Base-by-base conservation (phyloP, 1,140 invertebrate genomes). In the Philotrypesis tridentata region DNA sequence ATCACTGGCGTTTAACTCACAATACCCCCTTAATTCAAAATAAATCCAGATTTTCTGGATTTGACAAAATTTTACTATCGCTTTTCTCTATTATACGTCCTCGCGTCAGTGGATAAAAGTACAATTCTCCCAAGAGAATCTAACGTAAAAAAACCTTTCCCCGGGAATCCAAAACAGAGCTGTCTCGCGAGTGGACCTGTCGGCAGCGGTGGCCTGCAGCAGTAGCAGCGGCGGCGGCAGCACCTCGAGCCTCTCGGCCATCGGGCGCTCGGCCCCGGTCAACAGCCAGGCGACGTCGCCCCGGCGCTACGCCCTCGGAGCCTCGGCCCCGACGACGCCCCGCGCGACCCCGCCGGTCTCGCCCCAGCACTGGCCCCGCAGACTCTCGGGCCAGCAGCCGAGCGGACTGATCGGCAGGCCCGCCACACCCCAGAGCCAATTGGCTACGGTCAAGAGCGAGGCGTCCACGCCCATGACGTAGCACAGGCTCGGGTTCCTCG, bases 131-230 rank as follows among this genome's bases (percentile, higher is more conserved):
- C 33, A 37, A 37, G 33, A 37, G 8, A 8, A 37, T 40, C 8
- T 40, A 40, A 40, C 8, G 8, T 11, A n/a, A 55, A n/a, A 55
- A 55, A 21, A 4, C 17, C n/a, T n/a, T n/a, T n/a, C n/a, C n/a
- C n/a, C n/a, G 7, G 21, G 21, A 55, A 55, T 55, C 21, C 4
- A 21, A 3, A 21, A 29, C 65, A 94, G 95, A 73, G 94, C 94
- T 21, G 92, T 94, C 40, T 96, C 95, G 11, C 93, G 95, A 25
- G 92, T 95, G 17, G 95, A 96, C 89, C 85, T 95, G 83, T 93
- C 93, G 9, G 85, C 85, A 55, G 83, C 92, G 85, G 85, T 92
- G 86, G 87, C 92, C 82, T 89, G 94, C 92, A 88, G 93, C 90
- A 93, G 91, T 73, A 90, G 91, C 75, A 92, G 86, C 88, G 85